Percentiles rank a stretch among this genome's conserved stretches.
phyloP scores from a whole-genome alignment of 1,140 invertebrate genomes.

The Cylas formicarius region DNA sequence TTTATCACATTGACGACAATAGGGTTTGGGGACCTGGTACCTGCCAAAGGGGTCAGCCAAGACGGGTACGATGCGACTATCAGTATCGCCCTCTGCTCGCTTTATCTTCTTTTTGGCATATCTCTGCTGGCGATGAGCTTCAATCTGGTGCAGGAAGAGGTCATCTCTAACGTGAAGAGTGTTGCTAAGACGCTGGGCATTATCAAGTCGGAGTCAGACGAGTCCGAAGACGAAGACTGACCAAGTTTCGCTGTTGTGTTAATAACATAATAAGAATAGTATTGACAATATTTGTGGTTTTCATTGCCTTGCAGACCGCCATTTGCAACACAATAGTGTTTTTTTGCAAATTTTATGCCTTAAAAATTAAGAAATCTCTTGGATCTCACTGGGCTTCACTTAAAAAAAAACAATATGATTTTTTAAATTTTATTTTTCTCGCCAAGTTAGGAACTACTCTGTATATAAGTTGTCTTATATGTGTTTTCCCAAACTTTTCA shows the following conservation, averaged over 20 bases:
- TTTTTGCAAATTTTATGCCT: no score
- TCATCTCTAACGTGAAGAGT: slow-evolving; percentile 77
- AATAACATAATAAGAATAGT: background rate
- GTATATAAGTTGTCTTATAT: no score
- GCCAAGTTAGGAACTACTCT: no score
- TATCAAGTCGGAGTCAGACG: slow-evolving; percentile 69
- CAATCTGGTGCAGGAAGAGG: slow-evolving; percentile 91
- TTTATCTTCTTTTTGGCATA: slow-evolving; percentile 94
- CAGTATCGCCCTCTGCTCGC: slow-evolving; percentile 82
- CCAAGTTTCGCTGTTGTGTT: background rate
- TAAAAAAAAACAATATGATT: no score
- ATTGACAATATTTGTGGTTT: no score
- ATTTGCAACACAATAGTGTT: background rate
- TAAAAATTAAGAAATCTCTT: no score
- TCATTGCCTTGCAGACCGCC: background rate
- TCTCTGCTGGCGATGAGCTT: slow-evolving; percentile 97
- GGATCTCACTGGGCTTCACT: no score
- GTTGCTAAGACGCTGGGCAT: slow-evolving; percentile 77
- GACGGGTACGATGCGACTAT: slow-evolving; percentile 53
- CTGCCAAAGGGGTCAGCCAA: slow-evolving; percentile 66
- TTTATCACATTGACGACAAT: slow-evolving; percentile 94
- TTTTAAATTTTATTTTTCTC: no score
- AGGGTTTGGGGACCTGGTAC: slow-evolving; percentile 91
- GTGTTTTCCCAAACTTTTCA: no score
- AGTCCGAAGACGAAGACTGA: slow-evolving; percentile 29